Evolutionary conservation across 2,797 vertebrate genomes (phyloP).

Genomic region (Protosalanx chinensis): DNA sequence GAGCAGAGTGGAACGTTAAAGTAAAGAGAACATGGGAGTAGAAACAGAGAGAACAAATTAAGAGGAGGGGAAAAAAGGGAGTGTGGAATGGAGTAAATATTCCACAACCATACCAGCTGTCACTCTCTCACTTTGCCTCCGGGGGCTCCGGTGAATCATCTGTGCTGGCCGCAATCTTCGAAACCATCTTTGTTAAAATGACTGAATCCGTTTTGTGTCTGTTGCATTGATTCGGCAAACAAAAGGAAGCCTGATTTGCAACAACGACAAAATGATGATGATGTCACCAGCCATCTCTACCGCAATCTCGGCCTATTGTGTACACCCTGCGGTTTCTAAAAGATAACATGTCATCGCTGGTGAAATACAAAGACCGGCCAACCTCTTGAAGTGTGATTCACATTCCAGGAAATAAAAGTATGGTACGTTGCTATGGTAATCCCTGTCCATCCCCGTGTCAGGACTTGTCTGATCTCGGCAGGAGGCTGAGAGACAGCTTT

Average conservation of each 20-base stretch:
- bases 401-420: conserved; percentile 28
- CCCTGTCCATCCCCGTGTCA: conserved; percentile 18
- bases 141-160: not conserved
- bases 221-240: not conserved
- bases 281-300: not conserved
- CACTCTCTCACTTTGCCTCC: not conserved
- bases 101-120: conserved; percentile 11
- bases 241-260: not conserved
- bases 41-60: conserved; percentile 1
- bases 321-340: not conserved
- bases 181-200: not conserved
- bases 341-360: not conserved
- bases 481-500: conserved; percentile 11
- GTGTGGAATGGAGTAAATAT: not conserved
- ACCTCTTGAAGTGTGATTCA: conserved; percentile 1
- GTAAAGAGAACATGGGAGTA: not conserved
- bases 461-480: conserved; percentile 23
- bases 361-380: not conserved
- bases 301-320: too few species aligned
- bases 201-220: too few species aligned
- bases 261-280: not conserved
- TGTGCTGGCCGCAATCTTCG: not conserved
- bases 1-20: conserved; percentile 4
- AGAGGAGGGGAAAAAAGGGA: not conserved
- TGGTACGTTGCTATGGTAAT: conserved; percentile 37